Conservation (phyloP, 2,888 invertebrate species). For the Leptogaster cylindrica region DNA sequence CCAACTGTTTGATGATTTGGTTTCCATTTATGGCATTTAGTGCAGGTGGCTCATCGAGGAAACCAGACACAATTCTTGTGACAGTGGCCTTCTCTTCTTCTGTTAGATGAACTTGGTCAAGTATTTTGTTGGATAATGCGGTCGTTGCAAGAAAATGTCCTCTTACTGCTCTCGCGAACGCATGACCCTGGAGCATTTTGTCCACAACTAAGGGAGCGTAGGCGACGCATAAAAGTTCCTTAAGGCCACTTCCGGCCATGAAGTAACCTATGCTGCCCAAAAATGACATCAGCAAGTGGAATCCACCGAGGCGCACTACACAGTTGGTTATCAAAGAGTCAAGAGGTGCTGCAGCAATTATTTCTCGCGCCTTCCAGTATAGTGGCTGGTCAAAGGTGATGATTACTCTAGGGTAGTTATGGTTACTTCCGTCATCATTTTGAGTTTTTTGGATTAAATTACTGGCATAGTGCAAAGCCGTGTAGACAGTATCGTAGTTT, state of each 20-base stretch:
- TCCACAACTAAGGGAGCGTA: conserved; percentile 4
- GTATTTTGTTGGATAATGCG: neutral
- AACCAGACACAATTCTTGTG: no score
- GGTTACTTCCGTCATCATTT: no score
- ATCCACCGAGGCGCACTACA: neutral
- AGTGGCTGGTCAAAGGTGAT: neutral
- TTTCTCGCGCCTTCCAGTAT: no score
- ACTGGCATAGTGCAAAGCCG: neutral
- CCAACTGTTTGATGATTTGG: neutral
- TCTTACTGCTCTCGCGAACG: conserved; percentile 1
- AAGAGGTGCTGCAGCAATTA: neutral
- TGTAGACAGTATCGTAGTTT: neutral
- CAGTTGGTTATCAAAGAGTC: neutral
- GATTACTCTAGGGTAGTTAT: no score
- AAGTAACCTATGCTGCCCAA: conserved; percentile 7
- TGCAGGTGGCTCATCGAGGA: neutral
- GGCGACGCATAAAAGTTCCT: conserved; percentile 4
- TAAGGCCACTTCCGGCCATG: conserved; percentile 14
- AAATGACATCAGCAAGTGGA: neutral
- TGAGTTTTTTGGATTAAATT: neutral
- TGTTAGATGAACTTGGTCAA: no score
- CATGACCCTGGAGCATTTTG: neutral
- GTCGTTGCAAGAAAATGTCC: neutral
- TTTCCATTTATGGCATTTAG: conserved; percentile 1
- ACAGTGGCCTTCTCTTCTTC: no score